Percentiles rank a stretch among this genome's conserved stretches.
Evolutionary conservation across 2,888 invertebrate genomes (phyloP).

Genomic region (Phlogophora meticulosa): DNA sequence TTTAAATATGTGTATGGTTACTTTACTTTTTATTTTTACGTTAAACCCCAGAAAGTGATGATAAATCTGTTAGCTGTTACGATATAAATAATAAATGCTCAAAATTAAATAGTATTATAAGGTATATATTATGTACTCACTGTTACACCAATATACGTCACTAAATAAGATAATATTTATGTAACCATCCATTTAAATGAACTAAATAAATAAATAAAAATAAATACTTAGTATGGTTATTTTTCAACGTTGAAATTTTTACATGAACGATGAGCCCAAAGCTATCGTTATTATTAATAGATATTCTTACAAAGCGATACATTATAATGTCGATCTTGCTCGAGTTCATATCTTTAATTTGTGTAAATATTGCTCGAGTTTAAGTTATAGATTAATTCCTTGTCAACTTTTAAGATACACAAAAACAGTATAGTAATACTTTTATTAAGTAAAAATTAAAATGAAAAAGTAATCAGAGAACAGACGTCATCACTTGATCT

Average conservation of each 20-base stretch:
- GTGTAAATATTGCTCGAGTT: neutral
- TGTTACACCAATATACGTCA: too few species aligned
- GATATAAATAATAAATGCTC: constrained; percentile 8
- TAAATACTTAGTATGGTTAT: neutral
- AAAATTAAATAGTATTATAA: constrained; percentile 2
- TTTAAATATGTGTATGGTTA: constrained; percentile 10
- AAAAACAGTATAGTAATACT: too few species aligned
- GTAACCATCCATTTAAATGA: neutral
- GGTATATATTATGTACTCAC: too few species aligned
- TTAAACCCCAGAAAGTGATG: constrained; percentile 64
- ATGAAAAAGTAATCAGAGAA: constrained; percentile 29
- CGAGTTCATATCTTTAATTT: constrained; percentile 8
- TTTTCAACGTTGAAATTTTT: neutral
- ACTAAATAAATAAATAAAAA: constrained; percentile 4
- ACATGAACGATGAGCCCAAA: neutral
- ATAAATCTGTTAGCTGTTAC: constrained; percentile 56
- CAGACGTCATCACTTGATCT: constrained; percentile 79
- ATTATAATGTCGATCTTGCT: neutral
- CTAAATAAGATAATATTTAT: neutral
- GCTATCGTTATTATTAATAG: neutral
- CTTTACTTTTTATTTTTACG: constrained; percentile 27
- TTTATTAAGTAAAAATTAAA: neutral
- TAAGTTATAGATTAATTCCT: neutral
- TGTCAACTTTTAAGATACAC: too few species aligned
- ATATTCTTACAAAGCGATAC: constrained; percentile 1